phyloP scores from a whole-genome alignment of 2,888 invertebrate genomes.

The Dasysyrphus tricinctus region DNA sequence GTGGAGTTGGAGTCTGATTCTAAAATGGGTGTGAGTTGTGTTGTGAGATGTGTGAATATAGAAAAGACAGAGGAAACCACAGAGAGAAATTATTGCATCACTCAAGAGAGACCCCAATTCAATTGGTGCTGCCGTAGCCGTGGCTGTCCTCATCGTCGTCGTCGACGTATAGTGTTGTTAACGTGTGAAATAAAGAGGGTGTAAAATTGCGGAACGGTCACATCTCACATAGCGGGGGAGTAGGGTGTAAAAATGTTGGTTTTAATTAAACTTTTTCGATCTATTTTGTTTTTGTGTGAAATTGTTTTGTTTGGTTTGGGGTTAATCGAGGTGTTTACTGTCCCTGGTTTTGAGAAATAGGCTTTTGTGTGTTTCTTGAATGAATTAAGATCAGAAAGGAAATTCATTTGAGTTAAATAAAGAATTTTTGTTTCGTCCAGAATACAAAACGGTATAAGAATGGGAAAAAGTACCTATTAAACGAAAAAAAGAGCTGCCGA shows the following conservation, averaged over 20 bases:
- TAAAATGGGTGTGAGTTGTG: too few species aligned
- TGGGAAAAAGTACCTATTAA: too few species aligned
- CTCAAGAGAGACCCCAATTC: slow-evolving; percentile 48
- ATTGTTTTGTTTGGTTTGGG: not conserved
- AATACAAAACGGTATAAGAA: too few species aligned
- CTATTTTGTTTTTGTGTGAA: not conserved
- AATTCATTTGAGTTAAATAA: not conserved
- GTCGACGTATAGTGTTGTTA: slow-evolving; percentile 3
- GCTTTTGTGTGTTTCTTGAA: not conserved
- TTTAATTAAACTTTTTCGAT: slow-evolving; percentile 48
- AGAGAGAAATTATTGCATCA: slow-evolving; percentile 59
- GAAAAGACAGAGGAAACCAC: slow-evolving; percentile 53
- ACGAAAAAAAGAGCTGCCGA: too few species aligned
- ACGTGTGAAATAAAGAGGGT: slow-evolving; percentile 20
- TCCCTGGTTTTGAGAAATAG: not conserved
- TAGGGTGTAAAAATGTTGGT: too few species aligned
- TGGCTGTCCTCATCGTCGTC: too few species aligned
- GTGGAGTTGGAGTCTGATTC: too few species aligned
- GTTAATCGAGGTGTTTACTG: slow-evolving; percentile 15
- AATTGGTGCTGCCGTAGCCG: slow-evolving; percentile 16
- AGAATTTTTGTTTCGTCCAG: too few species aligned
- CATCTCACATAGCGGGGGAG: too few species aligned
- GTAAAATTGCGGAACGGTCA: slow-evolving; percentile 1
- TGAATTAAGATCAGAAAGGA: too few species aligned
- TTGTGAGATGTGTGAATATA: slow-evolving; percentile 16